Evolutionary conservation across 1,140 invertebrate species (phyloP), one percentile per base, ranked within the genome.

Genomic region (Hyles vespertilio): DNA sequence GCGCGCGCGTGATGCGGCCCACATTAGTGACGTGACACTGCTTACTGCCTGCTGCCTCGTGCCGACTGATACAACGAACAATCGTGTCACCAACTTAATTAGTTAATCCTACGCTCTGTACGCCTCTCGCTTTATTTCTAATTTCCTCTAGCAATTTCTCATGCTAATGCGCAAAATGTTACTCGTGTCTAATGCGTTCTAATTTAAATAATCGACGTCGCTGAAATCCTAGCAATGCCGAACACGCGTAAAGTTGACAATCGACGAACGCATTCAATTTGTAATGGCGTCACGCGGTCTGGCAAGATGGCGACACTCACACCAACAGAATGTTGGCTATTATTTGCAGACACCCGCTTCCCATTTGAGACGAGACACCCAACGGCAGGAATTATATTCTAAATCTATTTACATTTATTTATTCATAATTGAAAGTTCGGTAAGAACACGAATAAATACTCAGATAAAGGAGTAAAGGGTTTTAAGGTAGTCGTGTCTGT

Each of bases 211-310:
- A 22, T 48, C 47, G 22, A 11, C 47, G 47, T 48, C 11, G 47
- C 47, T 11, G 22, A 10, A 11, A 48, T 48, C 47, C n/a, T 11
- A 48, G 11, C n/a, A n/a, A 10, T 12, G n/a, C n/a, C n/a, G 47
- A 48, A 22, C 10, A 7, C 9, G n/a, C n/a, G 47, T 48, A 48
- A 48, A 12, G 47, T 48, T 48, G 47, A 48, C 47, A 22, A 48
- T 11, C 63, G 58, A 67, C 66, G 72, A 76, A 71, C 75, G 76
- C 72, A 74, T 70, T 67, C 74, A 74, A 80, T 80, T 81, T 67
- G 70, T 76, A 83, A 86, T 81, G 84, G 85, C 85, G 85, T 84
- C 85, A 88, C 76, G 83, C 85, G 72, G 85, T 88, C 85, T 88
- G 63, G 72, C 69, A 81, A 84, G 71, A 85, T 85, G 79, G 81